Evolutionary conservation across 64 coral and sea anemone genomes (phyloP), one percentile per base, ranked within the genome.

Genomic region (Dendrophyllia cribrosa): DNA sequence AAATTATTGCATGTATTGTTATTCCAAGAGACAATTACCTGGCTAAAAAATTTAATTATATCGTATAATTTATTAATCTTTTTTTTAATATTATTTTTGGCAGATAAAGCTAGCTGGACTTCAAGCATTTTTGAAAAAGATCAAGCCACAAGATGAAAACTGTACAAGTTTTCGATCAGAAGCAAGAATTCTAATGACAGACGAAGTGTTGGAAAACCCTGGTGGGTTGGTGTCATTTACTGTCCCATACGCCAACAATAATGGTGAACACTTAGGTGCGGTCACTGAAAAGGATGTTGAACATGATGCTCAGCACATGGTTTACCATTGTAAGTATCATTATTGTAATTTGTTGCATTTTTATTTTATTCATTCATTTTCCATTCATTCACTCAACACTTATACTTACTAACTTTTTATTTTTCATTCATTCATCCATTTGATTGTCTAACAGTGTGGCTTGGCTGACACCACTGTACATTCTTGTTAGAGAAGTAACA

Each of bases 101-200:
- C 62, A 84, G 80, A 84, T 84, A 23, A 84, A 84, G 62, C n/a
- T 84, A 9, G 80, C 61, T 67, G 80, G 80, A 84, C 80, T 84
- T 19, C 80, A 84, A 84, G 43, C 80, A 67, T 84, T 84, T 23
- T 68, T 84, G 45, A 25, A 84, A 67, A 66, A 67, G 46, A 48
- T 84, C 10, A 84, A 84, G 44, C 80, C 80, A 48, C 65, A 23
- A 47, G 80, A 84, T 13, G 17, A 68, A 22, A 5, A 48, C 46
- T 84, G 80, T 46, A 67, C 60, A 68, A 84, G 80, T 68, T 84
- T 67, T 67, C 62, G 80, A 25, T 43, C 80, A 84, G 45, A 84
- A 68, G 61, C 62, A 67, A 84, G 48, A 47, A 11, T 84, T 84
- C 44, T 84, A 22, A 48, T 84, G 60, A 84, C 80, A 67, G 80